These are phyloP conservation scores for Manis crassicaudata DNA, from an alignment of 2,797 vertebrate genomes.

Conservation along the genomic window DNA sequence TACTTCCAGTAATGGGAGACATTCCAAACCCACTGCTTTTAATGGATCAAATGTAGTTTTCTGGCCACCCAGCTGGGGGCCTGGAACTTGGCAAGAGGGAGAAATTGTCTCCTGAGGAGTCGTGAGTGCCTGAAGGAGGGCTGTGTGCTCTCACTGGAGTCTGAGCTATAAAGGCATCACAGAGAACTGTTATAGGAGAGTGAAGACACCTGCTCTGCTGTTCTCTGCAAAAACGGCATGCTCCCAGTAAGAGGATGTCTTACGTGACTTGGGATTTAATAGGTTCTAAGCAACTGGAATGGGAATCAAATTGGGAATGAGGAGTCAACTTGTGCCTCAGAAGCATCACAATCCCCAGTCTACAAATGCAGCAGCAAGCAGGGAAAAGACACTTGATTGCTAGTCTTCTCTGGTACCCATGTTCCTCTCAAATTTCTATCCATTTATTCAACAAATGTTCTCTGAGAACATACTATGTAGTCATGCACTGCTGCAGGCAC, in stretches of 20 bases:
- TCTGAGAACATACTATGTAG: not conserved
- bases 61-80: constrained; percentile 72
- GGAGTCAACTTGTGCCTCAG: not conserved
- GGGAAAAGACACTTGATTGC: not conserved
- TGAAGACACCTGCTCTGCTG: not conserved
- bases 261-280: constrained; percentile 22
- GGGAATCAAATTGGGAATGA: not conserved
- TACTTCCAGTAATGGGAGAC: constrained; percentile 75
- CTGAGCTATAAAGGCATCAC: not conserved
- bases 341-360: not conserved
- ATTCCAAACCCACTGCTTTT: constrained; percentile 76
- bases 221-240: not conserved
- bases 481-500: not conserved
- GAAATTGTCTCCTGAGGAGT: constrained; percentile 60
- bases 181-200: constrained; percentile 22
- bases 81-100: constrained; percentile 48
- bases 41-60: constrained; percentile 77
- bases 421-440: not conserved
- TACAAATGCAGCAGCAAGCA: constrained; percentile 1
- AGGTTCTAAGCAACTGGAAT: constrained; percentile 44
- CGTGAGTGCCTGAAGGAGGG: constrained; percentile 51
- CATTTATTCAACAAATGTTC: constrained; percentile 2
- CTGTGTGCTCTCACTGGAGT: not conserved
- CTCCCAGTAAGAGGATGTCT: constrained; percentile 19
- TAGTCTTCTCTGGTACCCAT: not conserved